A percentile compares a stretch with the other conserved stretches of the same genome.
These are phyloP conservation scores for Callorhinus ursinus DNA, from an alignment of 2,113 vertebrate species.

Conservation along the genomic window DNA sequence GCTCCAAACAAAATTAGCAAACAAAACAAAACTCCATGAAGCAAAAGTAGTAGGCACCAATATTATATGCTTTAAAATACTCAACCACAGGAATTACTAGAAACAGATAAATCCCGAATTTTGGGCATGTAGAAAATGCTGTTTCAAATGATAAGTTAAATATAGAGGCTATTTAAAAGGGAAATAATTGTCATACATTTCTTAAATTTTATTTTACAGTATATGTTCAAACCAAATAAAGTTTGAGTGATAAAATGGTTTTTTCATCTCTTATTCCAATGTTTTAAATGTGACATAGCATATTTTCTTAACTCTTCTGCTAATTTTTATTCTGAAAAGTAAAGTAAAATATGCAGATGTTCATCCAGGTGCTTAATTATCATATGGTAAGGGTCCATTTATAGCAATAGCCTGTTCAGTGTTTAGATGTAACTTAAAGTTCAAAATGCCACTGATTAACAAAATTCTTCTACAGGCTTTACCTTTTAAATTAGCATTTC, in stretches of 20 bases:
- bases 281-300: conserved; percentile 41
- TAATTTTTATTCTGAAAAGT: conserved; percentile 57
- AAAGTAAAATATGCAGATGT: conserved; percentile 51
- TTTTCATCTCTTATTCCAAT: conserved; percentile 43
- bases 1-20: conserved; percentile 56
- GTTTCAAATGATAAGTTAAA: conserved; percentile 58
- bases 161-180: conserved; percentile 19
- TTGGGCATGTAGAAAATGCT: conserved; percentile 2
- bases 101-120: background rate
- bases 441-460: conserved; percentile 35
- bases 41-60: conserved; percentile 53
- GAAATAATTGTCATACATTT: conserved; percentile 46
- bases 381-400: background rate
- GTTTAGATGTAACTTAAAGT: conserved; percentile 13
- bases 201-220: conserved; percentile 58
- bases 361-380: background rate
- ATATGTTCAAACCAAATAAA: conserved; percentile 55
- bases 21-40: conserved; percentile 25
- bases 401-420: background rate
- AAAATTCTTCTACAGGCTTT: background rate
- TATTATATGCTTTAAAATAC: conserved; percentile 45
- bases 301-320: conserved; percentile 42
- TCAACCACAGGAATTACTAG: conserved; percentile 35
- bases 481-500: conserved; percentile 30
- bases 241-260: conserved; percentile 37